phyloP scores from a whole-genome alignment of 2,113 vertebrate species.

The Lonchura striata region DNA sequence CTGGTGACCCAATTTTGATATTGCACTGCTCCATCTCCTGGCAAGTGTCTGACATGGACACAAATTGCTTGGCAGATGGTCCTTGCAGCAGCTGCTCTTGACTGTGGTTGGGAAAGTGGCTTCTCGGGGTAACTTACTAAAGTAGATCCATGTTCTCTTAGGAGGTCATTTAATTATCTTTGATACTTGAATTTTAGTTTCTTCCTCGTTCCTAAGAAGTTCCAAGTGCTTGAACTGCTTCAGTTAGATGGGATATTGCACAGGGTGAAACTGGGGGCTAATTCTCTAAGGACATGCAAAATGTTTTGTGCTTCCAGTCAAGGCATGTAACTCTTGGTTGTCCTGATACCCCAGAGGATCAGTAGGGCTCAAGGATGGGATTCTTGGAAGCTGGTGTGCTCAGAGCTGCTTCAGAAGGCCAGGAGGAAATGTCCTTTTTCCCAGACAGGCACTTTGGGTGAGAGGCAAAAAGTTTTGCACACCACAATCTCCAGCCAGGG shows the following conservation, averaged over 20 bases:
- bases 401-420: background rate
- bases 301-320: accelerated
- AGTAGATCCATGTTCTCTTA: background rate
- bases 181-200: background rate
- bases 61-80: background rate
- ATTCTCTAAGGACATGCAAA: background rate
- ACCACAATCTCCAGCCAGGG: background rate
- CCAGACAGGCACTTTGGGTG: accelerated
- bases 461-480: background rate
- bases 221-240: background rate
- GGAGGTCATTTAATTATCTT: background rate
- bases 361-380: background rate
- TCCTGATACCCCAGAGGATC: background rate
- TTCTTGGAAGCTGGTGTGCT: background rate
- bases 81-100: background rate
- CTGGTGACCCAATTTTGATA: background rate
- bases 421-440: background rate
- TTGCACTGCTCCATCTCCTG: background rate
- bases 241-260: background rate
- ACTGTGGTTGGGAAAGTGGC: background rate
- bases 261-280: background rate
- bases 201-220: background rate
- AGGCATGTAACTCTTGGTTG: background rate
- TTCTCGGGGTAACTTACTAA: background rate
- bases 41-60: background rate